Evolutionary conservation across 2,888 invertebrate species (phyloP), one percentile per base, ranked within the genome.

Genomic region (Scaptomyza cyrtandrae): DNA sequence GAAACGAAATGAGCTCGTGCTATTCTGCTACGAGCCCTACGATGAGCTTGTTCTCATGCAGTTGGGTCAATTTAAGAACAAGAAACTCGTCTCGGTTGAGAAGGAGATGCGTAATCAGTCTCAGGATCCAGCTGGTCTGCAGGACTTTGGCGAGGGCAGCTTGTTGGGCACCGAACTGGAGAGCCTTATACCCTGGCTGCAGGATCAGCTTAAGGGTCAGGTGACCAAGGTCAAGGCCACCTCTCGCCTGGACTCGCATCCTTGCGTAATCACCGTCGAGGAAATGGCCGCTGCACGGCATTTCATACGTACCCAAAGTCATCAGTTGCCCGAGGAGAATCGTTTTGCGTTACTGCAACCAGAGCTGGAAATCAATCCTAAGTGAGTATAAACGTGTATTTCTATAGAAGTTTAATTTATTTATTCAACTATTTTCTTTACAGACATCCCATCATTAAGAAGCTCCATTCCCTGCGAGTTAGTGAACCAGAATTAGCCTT

Each of bases 241-340:
- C 0, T 95, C 94, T 37, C 95, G 97, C 60, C 93, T 99, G 44
- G 97, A 97, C 81, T 94, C 95, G 1, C 98, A 99, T 93, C 99
- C 99, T 0, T 99, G 98, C 91, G 97, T 98, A 1, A 95, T 99
- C 2, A 98, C 98, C 0, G 98, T 99, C 0, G 97, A 97, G 78
- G 98, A 99, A 93, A 98, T 99, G 98, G 98, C 97, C 0, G 97
- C 98, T 1, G 98, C 99, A 0, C 93, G 99, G 48, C 98, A 99
- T 92, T 98, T 99, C 89, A 95, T 99, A 58, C 94, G 97, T 58
- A 98, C 98, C 0, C 97, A 98, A 87, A 95, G 97, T 56, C 95
- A 95, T 79, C 95, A 94, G 83, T 91, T 97, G 59, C 94, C 95
- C 0, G 97, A 98, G 84, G 97, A 98, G 85, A 96, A 96, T 90